A percentile compares a stretch with the other conserved stretches of the same genome.
phyloP scores from a whole-genome alignment of 2,113 vertebrate species.

The Chitala chitala region DNA sequence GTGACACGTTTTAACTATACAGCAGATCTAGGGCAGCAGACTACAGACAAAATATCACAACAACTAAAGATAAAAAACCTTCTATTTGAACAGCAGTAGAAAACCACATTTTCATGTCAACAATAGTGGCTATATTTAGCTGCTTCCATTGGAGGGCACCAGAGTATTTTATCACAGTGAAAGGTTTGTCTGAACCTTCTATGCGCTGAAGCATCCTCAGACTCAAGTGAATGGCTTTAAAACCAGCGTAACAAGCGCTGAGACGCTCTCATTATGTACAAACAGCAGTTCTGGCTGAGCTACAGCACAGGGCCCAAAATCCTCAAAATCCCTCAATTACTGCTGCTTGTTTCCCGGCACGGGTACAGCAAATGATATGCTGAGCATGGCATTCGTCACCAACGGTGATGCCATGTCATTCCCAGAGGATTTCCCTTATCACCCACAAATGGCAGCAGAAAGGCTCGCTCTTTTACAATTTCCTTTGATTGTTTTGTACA shows the following conservation, averaged over 20 bases:
- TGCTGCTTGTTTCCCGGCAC: conserved; percentile 5
- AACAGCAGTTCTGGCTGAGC: conserved; percentile 44
- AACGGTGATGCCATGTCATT: not conserved
- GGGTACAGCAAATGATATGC: conserved; percentile 4
- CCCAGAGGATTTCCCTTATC: not conserved
- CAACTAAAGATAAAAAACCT: not conserved
- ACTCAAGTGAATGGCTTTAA: conserved; percentile 30
- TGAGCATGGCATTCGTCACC: not conserved
- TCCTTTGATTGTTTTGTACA: not conserved
- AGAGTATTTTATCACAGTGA: conserved; percentile 35
- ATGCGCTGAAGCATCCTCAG: conserved; percentile 26
- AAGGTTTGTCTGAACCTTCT: not conserved
- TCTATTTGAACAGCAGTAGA: not conserved
- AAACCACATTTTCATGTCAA: not conserved
- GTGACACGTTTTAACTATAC: not conserved
- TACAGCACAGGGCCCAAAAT: conserved; percentile 37
- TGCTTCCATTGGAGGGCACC: conserved; percentile 50
- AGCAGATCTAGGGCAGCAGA: not conserved
- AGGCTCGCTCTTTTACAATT: not conserved
- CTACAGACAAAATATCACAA: not conserved
- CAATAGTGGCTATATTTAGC: not conserved
- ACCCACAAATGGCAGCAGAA: not conserved
- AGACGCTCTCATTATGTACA: conserved; percentile 27
- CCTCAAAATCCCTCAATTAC: conserved; percentile 28
- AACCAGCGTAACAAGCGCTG: conserved; percentile 30